phyloP scores from a whole-genome alignment of 2,113 vertebrate genomes.

The Clarias gariepinus region DNA sequence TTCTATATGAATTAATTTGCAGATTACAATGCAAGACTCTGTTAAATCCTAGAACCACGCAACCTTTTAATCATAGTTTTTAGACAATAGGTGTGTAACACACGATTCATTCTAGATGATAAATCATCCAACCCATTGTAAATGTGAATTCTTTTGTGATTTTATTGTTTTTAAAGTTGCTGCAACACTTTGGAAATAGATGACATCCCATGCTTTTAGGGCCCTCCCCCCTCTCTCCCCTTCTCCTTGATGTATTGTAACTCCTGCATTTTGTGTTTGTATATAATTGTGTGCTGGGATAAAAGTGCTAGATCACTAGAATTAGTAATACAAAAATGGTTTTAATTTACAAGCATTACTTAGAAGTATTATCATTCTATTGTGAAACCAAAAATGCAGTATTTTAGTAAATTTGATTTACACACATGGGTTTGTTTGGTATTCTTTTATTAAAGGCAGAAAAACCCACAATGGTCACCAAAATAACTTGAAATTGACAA shows the following conservation, averaged over 20 bases:
- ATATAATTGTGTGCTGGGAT: constrained; percentile 20
- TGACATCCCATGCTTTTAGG: background rate
- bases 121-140: background rate
- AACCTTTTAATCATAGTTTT: background rate
- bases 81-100: background rate
- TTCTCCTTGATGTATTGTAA: constrained; percentile 25
- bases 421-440: too few species aligned
- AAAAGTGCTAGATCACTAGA: background rate
- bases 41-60: background rate
- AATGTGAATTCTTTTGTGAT: background rate
- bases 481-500: too few species aligned
- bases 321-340: constrained; percentile 17
- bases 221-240: background rate
- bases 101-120: background rate
- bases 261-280: constrained; percentile 25
- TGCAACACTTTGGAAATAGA: background rate
- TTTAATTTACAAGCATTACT: constrained; percentile 17
- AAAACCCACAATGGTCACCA: too few species aligned
- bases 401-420: constrained; percentile 31
- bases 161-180: background rate
- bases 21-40: background rate
- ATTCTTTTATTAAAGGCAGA: too few species aligned
- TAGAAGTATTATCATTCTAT: constrained; percentile 8
- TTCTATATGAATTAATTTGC: constrained; percentile 16
- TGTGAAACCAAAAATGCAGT: constrained; percentile 40